Evolutionary conservation across 2,113 vertebrate genomes (phyloP), one percentile per base, ranked within the genome.

Genomic region (Lampris incognitus): DNA sequence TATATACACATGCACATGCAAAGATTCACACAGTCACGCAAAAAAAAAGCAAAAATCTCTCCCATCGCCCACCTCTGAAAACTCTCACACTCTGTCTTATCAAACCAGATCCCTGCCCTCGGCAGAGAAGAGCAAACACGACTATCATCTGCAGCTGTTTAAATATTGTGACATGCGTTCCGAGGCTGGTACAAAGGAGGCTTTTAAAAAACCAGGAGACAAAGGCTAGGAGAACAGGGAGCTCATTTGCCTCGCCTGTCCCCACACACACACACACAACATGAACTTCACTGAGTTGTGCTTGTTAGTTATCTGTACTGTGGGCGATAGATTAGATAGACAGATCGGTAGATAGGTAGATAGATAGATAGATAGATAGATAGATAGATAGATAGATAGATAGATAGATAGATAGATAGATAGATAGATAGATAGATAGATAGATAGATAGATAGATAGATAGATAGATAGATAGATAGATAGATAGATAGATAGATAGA

Each of bases 81-180:
- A 80, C 79, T 84, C 81, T 86, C 83, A 74, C 78, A 69, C 60
- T 86, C 40, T 24, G 1, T 38, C 59, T 80, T 72, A 79, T 85
- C 81, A 63, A 83, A 78, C 11, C 61, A 71, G 82, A 85, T 84
- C 84, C 64, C 40, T 52, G 8, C 40, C 67, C 66, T 69, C 58
- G 36, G 62, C 2, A n/a, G 67, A 77, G 66, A 73, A 82, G 74
- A 76, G 68, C 69, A 91, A 86, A 85, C 82, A 1, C 78, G 72
- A 72, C 69, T 64, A 84, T 82, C 70, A 63, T 68, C 59, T 81
- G 87, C 93, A 94, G 93, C 93, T 95, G 93, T 92, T 94, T 81
- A 93, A 93, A 93, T 93, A 94, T 93, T 93, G 90, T 93, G 93
- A 91, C 90, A 93, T 88, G 91, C 90, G 92, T 93, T 91, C 89